These are phyloP conservation scores for Caenorhabditis macrosperma DNA, from an alignment of 2,888 invertebrate genomes.

Conservation along the genomic window DNA sequence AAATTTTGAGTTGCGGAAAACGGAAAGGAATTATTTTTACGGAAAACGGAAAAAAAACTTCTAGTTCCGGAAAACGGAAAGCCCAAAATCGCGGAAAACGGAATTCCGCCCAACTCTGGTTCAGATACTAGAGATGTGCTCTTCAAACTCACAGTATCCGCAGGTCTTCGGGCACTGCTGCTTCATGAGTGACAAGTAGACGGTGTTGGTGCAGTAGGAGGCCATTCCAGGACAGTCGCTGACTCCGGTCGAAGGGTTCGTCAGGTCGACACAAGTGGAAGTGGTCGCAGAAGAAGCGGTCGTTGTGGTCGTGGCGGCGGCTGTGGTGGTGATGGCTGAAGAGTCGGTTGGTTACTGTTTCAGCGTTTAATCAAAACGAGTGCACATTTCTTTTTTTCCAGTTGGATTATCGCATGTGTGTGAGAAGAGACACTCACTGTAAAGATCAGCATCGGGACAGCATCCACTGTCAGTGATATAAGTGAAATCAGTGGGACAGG, in stretches of 20 bases:
- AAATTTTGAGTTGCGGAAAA: too few species aligned
- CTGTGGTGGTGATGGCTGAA: conserved; percentile 41
- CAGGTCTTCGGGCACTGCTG: conserved; percentile 51
- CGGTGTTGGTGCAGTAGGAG: conserved; percentile 31
- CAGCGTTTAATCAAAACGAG: too few species aligned
- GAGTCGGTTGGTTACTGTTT: neutral
- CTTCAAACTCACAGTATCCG: conserved; percentile 50
- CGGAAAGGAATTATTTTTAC: too few species aligned
- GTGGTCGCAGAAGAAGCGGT: conserved; percentile 9
- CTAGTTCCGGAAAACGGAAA: too few species aligned
- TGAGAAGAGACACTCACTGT: neutral
- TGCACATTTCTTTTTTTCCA: too few species aligned
- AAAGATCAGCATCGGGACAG: conserved; percentile 37
- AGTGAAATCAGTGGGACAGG: conserved; percentile 33
- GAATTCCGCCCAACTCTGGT: too few species aligned
- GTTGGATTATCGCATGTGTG: too few species aligned
- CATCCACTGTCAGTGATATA: conserved; percentile 44
- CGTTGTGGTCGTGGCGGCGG: conserved; percentile 23
- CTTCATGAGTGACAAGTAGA: conserved; percentile 47
- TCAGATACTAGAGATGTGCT: too few species aligned
- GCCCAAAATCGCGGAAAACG: too few species aligned
- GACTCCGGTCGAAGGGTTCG: conserved; percentile 40
- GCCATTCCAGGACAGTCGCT: conserved; percentile 47
- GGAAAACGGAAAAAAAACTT: too few species aligned
- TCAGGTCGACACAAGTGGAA: conserved; percentile 38